Conservation (phyloP, 2,797 vertebrate species). For the Galaxias olidus region DNA sequence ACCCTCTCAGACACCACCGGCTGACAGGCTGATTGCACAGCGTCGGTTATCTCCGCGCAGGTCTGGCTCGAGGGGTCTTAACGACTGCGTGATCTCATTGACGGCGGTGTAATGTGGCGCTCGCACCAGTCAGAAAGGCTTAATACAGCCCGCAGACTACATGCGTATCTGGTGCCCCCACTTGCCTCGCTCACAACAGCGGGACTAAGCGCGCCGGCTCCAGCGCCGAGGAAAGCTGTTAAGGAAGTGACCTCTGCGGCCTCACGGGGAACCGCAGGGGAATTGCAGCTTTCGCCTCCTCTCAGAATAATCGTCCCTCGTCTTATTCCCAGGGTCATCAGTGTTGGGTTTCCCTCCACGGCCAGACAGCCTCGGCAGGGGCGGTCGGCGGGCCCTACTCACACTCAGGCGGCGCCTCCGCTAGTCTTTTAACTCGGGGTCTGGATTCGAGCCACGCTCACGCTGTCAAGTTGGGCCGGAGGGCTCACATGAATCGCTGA, state of each 20-base stretch:
- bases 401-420: conserved; percentile 15
- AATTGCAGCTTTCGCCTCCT: conserved; percentile 32
- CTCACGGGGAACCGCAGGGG: background rate
- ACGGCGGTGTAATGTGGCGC: background rate
- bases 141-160: background rate
- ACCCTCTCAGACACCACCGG: too few relatives aligned
- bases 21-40: too few relatives aligned
- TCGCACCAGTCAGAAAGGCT: conserved; percentile 1
- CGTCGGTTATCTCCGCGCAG: too few relatives aligned
- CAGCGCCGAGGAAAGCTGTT: conserved; percentile 3
- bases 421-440: background rate
- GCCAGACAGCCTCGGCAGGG: conserved; percentile 28
- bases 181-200: background rate
- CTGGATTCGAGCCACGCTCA: conserved; percentile 26
- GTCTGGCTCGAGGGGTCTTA: too few relatives aligned
- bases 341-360: conserved; percentile 25
- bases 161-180: background rate
- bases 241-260: conserved; percentile 6
- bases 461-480: conserved; percentile 18
- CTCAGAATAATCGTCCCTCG: conserved; percentile 42
- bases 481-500: conserved; percentile 22
- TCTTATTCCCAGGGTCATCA: conserved; percentile 43
- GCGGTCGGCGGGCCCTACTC: conserved; percentile 28
- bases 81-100: too few relatives aligned
- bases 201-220: background rate